A percentile compares a stretch with the other conserved stretches of the same genome.
These are phyloP conservation scores for Drosophila ohnishii DNA, from an alignment of 1,140 invertebrate genomes.

Conservation along the genomic window DNA sequence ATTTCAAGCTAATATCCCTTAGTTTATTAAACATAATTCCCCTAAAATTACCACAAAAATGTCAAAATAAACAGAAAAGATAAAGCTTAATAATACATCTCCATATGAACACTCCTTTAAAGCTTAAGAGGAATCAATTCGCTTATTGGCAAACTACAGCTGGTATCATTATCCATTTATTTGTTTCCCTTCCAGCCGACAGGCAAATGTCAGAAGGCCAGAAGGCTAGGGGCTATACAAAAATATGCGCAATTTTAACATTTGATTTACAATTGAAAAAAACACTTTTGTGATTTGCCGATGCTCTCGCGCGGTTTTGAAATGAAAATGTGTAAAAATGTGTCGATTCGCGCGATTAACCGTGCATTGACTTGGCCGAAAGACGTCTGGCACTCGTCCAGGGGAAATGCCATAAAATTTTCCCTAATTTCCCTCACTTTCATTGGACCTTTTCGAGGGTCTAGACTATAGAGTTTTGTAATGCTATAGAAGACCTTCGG, in stretches of 20 bases:
- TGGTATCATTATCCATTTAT: slow-evolving; percentile 10
- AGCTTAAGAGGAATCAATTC: slow-evolving; percentile 6
- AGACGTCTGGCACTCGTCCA: slow-evolving; percentile 21
- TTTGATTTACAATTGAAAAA: slow-evolving; percentile 37
- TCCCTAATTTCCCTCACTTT: slow-evolving; percentile 17
- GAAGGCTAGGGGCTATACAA: not conserved
- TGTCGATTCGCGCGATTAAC: slow-evolving; percentile 20
- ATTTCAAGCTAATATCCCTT: not conserved
- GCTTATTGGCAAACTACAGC: slow-evolving; percentile 18
- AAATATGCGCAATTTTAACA: slow-evolving; percentile 23
- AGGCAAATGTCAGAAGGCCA: slow-evolving; percentile 44
- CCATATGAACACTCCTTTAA: not conserved
- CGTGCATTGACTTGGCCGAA: slow-evolving; percentile 31
- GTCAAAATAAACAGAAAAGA: not conserved
- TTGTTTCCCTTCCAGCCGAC: slow-evolving; percentile 4
- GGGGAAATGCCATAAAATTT: slow-evolving; percentile 3
- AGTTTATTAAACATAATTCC: not conserved
- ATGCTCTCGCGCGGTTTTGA: slow-evolving; percentile 43
- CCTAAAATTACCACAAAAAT: not conserved
- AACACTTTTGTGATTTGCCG: slow-evolving; percentile 35
- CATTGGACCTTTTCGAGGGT: slow-evolving; percentile 17
- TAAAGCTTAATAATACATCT: not conserved
- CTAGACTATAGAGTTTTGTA: slow-evolving; percentile 8
- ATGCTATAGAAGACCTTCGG: too few species aligned
- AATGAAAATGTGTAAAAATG: slow-evolving; percentile 23